phyloP scores from a whole-genome alignment of 1,140 invertebrate species.

The Cydia strobilella region DNA sequence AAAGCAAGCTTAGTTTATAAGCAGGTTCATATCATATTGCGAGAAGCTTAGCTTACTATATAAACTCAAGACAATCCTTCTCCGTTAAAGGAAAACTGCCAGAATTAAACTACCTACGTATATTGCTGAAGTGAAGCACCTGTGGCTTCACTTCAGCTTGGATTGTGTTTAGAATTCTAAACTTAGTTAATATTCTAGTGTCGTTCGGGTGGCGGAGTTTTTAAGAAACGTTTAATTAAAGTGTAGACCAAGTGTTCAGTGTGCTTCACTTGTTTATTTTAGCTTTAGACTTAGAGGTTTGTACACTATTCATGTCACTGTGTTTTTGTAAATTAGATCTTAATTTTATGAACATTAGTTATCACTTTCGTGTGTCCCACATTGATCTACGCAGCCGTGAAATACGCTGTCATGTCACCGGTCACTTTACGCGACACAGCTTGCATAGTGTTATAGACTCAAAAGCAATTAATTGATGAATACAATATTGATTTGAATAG shows the following conservation, averaged over 20 bases:
- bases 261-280: background rate
- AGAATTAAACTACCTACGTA: background rate
- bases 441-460: too few species aligned
- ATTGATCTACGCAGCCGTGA: too few species aligned
- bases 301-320: background rate
- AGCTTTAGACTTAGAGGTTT: background rate
- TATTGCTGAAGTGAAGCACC: background rate
- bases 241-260: conserved; percentile 5
- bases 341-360: background rate
- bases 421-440: too few species aligned
- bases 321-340: background rate
- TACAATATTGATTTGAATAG: too few species aligned
- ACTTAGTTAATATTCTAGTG: conserved; percentile 14
- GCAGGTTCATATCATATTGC: too few species aligned
- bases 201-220: background rate
- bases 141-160: background rate
- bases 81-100: conserved; percentile 7
- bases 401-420: too few species aligned
- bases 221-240: conserved; percentile 15
- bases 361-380: too few species aligned
- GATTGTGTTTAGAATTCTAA: conserved; percentile 7
- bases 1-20: too few species aligned
- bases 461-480: too few species aligned
- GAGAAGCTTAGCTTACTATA: background rate
- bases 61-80: background rate